Conservation (phyloP, 2,888 invertebrate species). For the Diplazon laetatorius region DNA sequence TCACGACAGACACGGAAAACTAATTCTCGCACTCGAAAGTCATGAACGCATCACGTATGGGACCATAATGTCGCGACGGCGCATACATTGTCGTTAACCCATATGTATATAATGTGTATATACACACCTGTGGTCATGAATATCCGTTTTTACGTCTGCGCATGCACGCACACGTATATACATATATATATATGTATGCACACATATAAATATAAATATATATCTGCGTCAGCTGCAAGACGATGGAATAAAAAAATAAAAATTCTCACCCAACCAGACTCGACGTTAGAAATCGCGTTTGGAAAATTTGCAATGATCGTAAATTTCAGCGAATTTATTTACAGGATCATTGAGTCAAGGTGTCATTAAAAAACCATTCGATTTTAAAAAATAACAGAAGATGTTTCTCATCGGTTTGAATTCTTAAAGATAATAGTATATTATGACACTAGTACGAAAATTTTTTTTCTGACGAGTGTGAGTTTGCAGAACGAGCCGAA, state of each 20-base stretch:
- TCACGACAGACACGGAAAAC: conserved; percentile 79
- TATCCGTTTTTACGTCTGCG: conserved; percentile 37
- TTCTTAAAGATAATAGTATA: too few relatives aligned
- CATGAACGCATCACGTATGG: conserved; percentile 60
- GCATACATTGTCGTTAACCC: conserved; percentile 26
- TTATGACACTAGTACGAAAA: too few relatives aligned
- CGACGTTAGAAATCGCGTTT: conserved; percentile 57
- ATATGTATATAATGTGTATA: conserved; percentile 2
- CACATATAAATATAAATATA: conserved; percentile 44
- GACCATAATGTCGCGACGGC: conserved; percentile 53
- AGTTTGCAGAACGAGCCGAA: too few relatives aligned
- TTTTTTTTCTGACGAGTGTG: too few relatives aligned
- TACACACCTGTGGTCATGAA: conserved; percentile 44
- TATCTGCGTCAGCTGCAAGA: conserved; percentile 22
- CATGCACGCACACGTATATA: conserved; percentile 11
- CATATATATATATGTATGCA: conserved; percentile 14
- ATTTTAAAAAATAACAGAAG: too few relatives aligned
- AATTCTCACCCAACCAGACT: conserved; percentile 9
- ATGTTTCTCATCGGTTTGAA: too few relatives aligned
- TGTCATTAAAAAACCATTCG: too few relatives aligned
- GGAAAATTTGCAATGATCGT: conserved; percentile 31
- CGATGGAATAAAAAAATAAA: conserved; percentile 45
- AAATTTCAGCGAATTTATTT: conserved; percentile 32
- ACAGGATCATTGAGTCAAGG: too few relatives aligned
- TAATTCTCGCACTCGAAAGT: conserved; percentile 77